phyloP scores from a whole-genome alignment of 1,140 invertebrate genomes.

The Heterodera schachtii region DNA sequence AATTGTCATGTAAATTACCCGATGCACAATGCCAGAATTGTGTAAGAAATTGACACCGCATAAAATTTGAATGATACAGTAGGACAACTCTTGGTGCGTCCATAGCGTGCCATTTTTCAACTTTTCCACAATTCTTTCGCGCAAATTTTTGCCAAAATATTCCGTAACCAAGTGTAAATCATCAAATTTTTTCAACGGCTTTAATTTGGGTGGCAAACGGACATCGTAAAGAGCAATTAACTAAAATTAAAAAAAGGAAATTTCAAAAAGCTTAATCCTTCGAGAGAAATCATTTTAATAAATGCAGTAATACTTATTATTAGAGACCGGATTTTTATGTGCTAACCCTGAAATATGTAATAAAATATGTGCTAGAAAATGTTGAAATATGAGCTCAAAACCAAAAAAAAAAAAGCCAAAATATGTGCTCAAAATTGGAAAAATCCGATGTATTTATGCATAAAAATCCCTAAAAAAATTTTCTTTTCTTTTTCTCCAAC shows the following conservation, averaged over 20 bases:
- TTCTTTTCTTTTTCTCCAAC: too few species aligned
- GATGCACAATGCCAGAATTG: constrained; percentile 26
- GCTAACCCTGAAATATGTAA: too few species aligned
- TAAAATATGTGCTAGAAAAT: too few species aligned
- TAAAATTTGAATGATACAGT: constrained; percentile 32
- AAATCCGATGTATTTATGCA: too few species aligned
- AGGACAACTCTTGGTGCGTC: constrained; percentile 29
- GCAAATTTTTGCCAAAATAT: constrained; percentile 31
- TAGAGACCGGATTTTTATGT: too few species aligned
- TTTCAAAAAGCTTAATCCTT: too few species aligned
- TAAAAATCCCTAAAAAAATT: too few species aligned
- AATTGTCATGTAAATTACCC: neutral
- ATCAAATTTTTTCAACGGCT: constrained; percentile 30
- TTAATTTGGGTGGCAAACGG: constrained; percentile 20
- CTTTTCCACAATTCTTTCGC: constrained; percentile 22
- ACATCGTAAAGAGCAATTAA: constrained; percentile 26
- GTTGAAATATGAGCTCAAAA: too few species aligned
- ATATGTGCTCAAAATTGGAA: too few species aligned
- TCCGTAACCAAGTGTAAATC: constrained; percentile 28
- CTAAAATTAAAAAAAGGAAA: neutral
- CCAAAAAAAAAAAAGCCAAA: too few species aligned
- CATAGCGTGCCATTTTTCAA: constrained; percentile 7
- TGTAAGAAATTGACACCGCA: constrained; percentile 28
- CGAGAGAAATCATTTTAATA: too few species aligned
- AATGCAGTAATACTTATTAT: too few species aligned